Conservation (phyloP, 2,797 vertebrate species). For the Acomys russatus region DNA sequence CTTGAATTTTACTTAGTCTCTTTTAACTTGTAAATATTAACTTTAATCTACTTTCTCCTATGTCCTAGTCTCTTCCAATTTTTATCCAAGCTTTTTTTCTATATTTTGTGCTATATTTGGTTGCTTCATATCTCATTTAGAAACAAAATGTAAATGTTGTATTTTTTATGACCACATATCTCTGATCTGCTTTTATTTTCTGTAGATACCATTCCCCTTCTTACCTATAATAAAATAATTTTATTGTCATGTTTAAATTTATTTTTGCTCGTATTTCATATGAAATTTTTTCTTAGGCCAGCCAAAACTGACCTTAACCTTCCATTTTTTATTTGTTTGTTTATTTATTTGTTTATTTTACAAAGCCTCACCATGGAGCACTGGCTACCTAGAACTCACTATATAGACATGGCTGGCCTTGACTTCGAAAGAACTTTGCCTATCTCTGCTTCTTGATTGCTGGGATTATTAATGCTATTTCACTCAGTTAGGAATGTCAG, state of each 20-base stretch:
- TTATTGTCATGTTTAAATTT: neutral
- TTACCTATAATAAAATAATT: conserved; percentile 16
- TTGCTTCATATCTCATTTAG: neutral
- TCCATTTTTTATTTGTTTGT: neutral
- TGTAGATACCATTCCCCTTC: neutral
- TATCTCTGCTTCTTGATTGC: neutral
- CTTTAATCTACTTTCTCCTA: neutral
- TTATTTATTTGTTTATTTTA: neutral
- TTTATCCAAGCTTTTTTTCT: conserved; percentile 33
- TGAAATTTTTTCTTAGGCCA: neutral
- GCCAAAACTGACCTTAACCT: neutral
- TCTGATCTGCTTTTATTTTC: neutral
- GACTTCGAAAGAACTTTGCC: neutral
- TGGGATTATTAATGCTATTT: neutral
- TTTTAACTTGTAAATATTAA: conserved; percentile 43
- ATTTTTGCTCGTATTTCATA: neutral
- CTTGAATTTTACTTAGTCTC: conserved; percentile 2
- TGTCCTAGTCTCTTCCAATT: neutral
- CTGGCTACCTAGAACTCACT: neutral
- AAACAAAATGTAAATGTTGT: conserved; percentile 34
- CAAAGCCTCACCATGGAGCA: neutral
- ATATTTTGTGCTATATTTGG: conserved; percentile 41
- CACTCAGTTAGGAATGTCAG: neutral
- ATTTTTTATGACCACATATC: neutral
- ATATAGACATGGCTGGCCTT: neutral